Percentiles rank a stretch among this genome's conserved stretches.
Evolutionary conservation across 2,113 vertebrate genomes (phyloP).

Genomic region (Petromus typicus): DNA sequence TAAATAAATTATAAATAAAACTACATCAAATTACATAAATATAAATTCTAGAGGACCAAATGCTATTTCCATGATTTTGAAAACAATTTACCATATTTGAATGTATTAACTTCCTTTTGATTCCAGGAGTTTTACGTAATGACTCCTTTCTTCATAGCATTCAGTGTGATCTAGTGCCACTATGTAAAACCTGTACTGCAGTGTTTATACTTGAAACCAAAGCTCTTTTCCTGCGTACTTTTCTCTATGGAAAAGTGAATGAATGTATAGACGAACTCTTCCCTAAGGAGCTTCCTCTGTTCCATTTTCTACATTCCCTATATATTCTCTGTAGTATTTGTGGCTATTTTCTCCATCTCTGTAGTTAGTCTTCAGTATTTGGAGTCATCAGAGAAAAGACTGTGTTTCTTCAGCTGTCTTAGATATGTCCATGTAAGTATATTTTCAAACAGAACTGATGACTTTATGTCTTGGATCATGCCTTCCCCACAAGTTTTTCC

Average conservation of each 20-base stretch:
- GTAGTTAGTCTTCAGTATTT: neutral
- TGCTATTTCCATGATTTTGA: neutral
- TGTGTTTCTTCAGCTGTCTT: neutral
- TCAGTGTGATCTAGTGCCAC: neutral
- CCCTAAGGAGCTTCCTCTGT: neutral
- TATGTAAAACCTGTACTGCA: neutral
- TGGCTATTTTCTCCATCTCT: neutral
- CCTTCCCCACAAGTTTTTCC: neutral
- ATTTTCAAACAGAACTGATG: neutral
- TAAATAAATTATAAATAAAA: conserved; percentile 84
- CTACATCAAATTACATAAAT: conserved; percentile 79
- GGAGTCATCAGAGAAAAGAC: neutral
- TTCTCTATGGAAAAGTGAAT: neutral
- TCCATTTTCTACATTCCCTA: neutral
- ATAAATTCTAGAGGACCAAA: neutral
- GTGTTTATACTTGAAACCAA: neutral
- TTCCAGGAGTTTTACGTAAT: neutral
- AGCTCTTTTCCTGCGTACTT: neutral
- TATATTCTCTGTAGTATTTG: neutral
- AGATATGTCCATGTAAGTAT: neutral
- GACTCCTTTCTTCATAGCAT: neutral
- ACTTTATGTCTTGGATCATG: neutral
- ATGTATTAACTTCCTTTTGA: neutral
- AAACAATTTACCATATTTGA: neutral
- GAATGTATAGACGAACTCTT: neutral